Conservation (phyloP, 2,113 vertebrate genomes). For the Mugil cephalus region DNA sequence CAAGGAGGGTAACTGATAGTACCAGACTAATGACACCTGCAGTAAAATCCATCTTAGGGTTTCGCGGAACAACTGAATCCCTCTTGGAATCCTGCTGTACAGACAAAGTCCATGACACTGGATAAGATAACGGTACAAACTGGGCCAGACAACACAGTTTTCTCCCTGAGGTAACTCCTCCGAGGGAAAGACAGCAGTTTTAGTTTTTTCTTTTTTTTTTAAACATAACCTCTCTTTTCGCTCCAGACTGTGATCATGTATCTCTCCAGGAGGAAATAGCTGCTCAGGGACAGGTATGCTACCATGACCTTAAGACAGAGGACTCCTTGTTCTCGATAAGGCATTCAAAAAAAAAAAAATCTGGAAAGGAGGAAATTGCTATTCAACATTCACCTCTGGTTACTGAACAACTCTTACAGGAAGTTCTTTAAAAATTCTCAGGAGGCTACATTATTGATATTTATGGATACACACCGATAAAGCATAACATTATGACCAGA, state of each 20-base stretch:
- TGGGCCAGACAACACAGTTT: slow-evolving; percentile 3
- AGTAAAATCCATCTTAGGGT: slow-evolving; percentile 8
- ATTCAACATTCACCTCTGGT: not conserved
- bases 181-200: too few relatives aligned
- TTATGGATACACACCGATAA: too few relatives aligned
- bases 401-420: too few relatives aligned
- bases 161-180: not conserved
- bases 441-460: too few relatives aligned
- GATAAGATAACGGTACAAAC: slow-evolving; percentile 28
- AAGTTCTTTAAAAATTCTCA: too few relatives aligned
- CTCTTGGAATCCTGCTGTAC: not conserved
- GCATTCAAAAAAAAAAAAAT: not conserved
- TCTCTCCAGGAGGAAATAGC: slow-evolving; percentile 41
- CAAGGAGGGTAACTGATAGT: slow-evolving; percentile 24
- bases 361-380: not conserved
- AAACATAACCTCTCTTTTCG: slow-evolving; percentile 39
- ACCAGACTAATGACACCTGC: slow-evolving; percentile 16
- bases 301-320: slow-evolving; percentile 24
- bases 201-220: slow-evolving; percentile 26
- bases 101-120: not conserved
- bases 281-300: slow-evolving; percentile 39
- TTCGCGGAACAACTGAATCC: slow-evolving; percentile 15
- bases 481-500: too few relatives aligned
- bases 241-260: slow-evolving; percentile 22
- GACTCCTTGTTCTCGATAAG: slow-evolving; percentile 37